phyloP scores from a whole-genome alignment of 92 coral and sea anemone species.

The Actinernus sp. region DNA sequence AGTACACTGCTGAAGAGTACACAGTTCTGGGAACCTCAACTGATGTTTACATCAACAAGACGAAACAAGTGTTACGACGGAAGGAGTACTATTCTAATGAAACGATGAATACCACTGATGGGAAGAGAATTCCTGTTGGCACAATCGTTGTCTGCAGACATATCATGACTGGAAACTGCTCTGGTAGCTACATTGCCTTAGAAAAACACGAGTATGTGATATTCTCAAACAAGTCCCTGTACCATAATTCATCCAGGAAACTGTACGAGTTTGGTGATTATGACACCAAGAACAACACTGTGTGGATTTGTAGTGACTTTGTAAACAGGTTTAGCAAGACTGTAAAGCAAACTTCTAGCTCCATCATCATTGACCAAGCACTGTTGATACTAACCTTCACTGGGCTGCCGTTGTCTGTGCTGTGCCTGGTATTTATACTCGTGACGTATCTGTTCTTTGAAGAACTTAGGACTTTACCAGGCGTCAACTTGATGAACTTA shows the following conservation, averaged over 20 bases:
- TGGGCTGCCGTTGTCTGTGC: slow-evolving; percentile 44
- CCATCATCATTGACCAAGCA: neutral
- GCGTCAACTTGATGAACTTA: slow-evolving; percentile 52
- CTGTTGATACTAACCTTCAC: slow-evolving; percentile 25
- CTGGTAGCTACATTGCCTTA: slow-evolving; percentile 24
- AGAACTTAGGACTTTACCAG: slow-evolving; percentile 58
- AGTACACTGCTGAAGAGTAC: slow-evolving; percentile 18
- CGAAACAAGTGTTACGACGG: slow-evolving; percentile 6
- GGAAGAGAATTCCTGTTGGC: slow-evolving; percentile 23
- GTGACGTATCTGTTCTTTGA: slow-evolving; percentile 42
- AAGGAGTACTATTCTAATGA: slow-evolving; percentile 21
- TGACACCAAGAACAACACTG: slow-evolving; percentile 27
- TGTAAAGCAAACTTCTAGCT: neutral
- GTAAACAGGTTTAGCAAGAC: neutral
- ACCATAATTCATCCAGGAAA: slow-evolving; percentile 21
- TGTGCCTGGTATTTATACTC: slow-evolving; percentile 15
- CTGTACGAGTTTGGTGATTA: slow-evolving; percentile 33
- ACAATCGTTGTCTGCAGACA: slow-evolving; percentile 48
- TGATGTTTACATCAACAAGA: slow-evolving; percentile 17
- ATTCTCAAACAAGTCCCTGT: slow-evolving; percentile 46
- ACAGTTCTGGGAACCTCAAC: neutral
- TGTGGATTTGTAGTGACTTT: slow-evolving; percentile 28
- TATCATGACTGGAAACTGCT: slow-evolving; percentile 7
- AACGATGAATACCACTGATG: neutral
- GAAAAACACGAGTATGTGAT: slow-evolving; percentile 27